Evolutionary conservation across 2,888 invertebrate species (phyloP).

Genomic region (Coleophora flavipennella): DNA sequence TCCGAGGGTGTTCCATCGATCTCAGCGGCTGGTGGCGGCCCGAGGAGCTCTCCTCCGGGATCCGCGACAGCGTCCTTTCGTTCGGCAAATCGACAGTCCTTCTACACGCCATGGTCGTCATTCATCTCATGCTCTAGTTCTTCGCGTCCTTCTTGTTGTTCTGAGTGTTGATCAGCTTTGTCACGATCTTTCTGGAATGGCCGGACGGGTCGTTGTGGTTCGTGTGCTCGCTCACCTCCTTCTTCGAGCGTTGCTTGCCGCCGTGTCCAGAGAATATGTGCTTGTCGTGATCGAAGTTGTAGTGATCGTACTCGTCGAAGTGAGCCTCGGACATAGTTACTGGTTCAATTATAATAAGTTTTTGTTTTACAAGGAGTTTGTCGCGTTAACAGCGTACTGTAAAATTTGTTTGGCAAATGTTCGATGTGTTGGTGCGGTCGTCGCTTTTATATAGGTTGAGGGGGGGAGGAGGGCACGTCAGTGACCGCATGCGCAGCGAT

Average conservation of each 20-base stretch:
- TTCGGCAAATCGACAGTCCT: conserved; percentile 53
- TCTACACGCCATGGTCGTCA: conserved; percentile 54
- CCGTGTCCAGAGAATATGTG: conserved; percentile 88
- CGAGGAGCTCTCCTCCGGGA: conserved; percentile 49
- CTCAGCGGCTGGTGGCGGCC: conserved; percentile 47
- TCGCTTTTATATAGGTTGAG: conserved; percentile 39
- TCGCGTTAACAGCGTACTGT: conserved; percentile 35
- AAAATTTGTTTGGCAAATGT: conserved; percentile 43
- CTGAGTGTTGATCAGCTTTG: conserved; percentile 88
- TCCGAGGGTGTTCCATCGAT: conserved; percentile 61
- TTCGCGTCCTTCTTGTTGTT: conserved; percentile 78
- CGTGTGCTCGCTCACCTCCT: conserved; percentile 89
- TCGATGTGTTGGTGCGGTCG: conserved; percentile 23
- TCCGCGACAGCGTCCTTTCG: conserved; percentile 60
- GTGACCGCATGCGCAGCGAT: conserved; percentile 69
- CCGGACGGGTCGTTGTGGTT: conserved; percentile 94
- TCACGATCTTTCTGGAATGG: conserved; percentile 92
- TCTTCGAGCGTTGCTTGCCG: conserved; percentile 92
- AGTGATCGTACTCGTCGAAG: conserved; percentile 94
- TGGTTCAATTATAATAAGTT: conserved; percentile 32
- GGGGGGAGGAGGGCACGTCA: conserved; percentile 43
- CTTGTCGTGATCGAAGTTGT: conserved; percentile 95
- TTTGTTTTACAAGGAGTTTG: conserved; percentile 30
- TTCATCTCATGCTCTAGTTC: conserved; percentile 30
- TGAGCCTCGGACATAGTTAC: conserved; percentile 88